Conservation (phyloP, 1,140 invertebrate genomes). For the Telenomus remus region DNA sequence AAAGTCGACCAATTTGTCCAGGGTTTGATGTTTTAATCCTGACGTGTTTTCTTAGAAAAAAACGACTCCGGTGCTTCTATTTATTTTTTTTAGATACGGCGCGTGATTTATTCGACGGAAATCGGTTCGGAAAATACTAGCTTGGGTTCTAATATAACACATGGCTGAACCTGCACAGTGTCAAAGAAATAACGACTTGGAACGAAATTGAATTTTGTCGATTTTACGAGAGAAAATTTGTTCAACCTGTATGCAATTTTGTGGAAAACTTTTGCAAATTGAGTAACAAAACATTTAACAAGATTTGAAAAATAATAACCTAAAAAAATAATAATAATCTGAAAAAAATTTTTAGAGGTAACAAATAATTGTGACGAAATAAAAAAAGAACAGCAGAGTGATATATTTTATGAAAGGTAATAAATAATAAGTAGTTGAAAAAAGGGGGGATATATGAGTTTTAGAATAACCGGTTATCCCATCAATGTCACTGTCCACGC, state of each 20-base stretch:
- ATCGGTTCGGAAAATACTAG: constrained; percentile 49
- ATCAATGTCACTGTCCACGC: constrained; percentile 46
- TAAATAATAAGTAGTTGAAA: constrained; percentile 14
- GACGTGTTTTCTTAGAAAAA: constrained; percentile 44
- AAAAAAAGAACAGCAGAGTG: constrained; percentile 30
- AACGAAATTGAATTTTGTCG: no score
- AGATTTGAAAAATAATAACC: no score
- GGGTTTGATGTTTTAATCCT: constrained; percentile 34
- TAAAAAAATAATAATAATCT: no score
- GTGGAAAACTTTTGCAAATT: no score
- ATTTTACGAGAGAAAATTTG: no score
- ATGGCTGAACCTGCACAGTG: constrained; percentile 46
- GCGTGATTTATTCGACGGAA: constrained; percentile 48
- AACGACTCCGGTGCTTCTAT: constrained; percentile 26
- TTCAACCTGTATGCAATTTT: no score
- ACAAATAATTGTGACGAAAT: no score
- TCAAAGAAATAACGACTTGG: constrained; percentile 17
- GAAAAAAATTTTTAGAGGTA: no score
- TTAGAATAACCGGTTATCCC: constrained; percentile 51
- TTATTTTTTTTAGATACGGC: constrained; percentile 41
- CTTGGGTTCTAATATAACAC: constrained; percentile 32
- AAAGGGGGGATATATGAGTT: not conserved
- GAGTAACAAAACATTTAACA: no score
- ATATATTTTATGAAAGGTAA: constrained; percentile 22
- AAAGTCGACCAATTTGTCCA: constrained; percentile 26